These are phyloP conservation scores for Myodes glareolus DNA, from an alignment of 2,113 vertebrate species.

Conservation along the genomic window DNA sequence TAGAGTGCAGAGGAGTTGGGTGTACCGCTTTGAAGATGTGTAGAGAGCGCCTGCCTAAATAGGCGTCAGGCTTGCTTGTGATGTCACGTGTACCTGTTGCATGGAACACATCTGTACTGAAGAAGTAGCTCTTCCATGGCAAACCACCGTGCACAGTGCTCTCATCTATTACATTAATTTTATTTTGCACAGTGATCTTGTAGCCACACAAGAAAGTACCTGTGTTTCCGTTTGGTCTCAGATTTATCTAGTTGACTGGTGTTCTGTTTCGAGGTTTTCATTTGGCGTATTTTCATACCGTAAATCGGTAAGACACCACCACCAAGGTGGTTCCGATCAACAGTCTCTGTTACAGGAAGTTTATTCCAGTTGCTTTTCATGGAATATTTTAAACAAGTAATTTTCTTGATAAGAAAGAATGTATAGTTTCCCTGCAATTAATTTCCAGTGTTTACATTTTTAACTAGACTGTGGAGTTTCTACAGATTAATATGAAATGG, in stretches of 20 bases:
- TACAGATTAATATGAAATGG: slow-evolving; percentile 82
- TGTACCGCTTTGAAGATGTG: slow-evolving; percentile 83
- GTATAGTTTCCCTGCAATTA: slow-evolving; percentile 88
- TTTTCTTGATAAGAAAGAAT: slow-evolving; percentile 90
- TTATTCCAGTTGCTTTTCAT: slow-evolving; percentile 72
- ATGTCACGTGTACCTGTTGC: slow-evolving; percentile 83
- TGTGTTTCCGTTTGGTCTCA: slow-evolving; percentile 79
- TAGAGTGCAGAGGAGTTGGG: slow-evolving; percentile 80
- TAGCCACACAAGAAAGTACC: slow-evolving; percentile 80
- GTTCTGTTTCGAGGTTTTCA: slow-evolving; percentile 59
- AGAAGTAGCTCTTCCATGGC: slow-evolving; percentile 72
- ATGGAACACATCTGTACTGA: slow-evolving; percentile 79
- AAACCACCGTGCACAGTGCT: slow-evolving; percentile 66
- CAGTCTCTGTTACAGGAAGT: slow-evolving; percentile 67
- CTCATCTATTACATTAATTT: slow-evolving; percentile 68
- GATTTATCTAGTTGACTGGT: slow-evolving; percentile 77
- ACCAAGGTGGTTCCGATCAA: slow-evolving; percentile 39
- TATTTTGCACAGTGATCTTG: slow-evolving; percentile 85
- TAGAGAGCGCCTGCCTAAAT: slow-evolving; percentile 76
- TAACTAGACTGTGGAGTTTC: slow-evolving; percentile 88
- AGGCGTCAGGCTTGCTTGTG: slow-evolving; percentile 81
- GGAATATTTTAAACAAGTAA: slow-evolving; percentile 81
- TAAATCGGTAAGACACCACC: slow-evolving; percentile 21
- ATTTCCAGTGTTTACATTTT: slow-evolving; percentile 92
- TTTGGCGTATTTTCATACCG: slow-evolving; percentile 67